These are phyloP conservation scores for Zapus hudsonius DNA, from an alignment of 2,113 vertebrate species.

Conservation along the genomic window DNA sequence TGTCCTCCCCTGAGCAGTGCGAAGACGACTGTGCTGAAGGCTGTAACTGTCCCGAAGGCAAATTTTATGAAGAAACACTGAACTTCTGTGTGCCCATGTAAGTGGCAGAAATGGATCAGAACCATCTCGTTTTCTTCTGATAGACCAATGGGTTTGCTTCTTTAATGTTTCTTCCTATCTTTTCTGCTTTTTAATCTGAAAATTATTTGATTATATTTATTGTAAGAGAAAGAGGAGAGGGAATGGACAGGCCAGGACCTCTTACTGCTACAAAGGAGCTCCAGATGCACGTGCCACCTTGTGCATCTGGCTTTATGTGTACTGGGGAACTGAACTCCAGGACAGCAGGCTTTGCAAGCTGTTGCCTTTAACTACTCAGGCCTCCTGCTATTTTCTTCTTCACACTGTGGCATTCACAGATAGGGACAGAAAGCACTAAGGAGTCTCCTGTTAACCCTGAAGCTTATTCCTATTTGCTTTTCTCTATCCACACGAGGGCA, in stretches of 20 bases:
- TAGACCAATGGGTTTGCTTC: neutral
- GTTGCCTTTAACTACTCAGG: too few relatives aligned
- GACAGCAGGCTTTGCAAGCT: too few relatives aligned
- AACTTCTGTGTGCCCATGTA: constrained; percentile 95
- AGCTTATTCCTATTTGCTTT: neutral
- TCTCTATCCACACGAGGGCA: neutral
- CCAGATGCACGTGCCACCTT: too few relatives aligned
- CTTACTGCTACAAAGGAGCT: too few relatives aligned
- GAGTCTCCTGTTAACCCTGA: neutral
- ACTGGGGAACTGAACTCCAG: too few relatives aligned
- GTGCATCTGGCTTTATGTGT: too few relatives aligned
- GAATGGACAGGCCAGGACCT: too few relatives aligned
- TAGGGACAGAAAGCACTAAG: neutral
- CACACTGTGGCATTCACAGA: neutral
- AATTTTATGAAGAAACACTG: constrained; percentile 92
- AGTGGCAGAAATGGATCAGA: constrained; percentile 73
- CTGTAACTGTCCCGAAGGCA: constrained; percentile 94
- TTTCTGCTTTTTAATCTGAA: neutral
- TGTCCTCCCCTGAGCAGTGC: constrained; percentile 89
- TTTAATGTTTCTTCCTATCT: neutral
- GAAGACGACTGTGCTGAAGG: constrained; percentile 95
- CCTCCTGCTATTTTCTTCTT: neutral
- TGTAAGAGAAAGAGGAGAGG: too few relatives aligned
- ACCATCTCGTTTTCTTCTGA: neutral
- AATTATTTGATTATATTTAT: too few relatives aligned